phyloP scores from a whole-genome alignment of 2,113 vertebrate genomes.

The Xiphorhynchus elegans region DNA sequence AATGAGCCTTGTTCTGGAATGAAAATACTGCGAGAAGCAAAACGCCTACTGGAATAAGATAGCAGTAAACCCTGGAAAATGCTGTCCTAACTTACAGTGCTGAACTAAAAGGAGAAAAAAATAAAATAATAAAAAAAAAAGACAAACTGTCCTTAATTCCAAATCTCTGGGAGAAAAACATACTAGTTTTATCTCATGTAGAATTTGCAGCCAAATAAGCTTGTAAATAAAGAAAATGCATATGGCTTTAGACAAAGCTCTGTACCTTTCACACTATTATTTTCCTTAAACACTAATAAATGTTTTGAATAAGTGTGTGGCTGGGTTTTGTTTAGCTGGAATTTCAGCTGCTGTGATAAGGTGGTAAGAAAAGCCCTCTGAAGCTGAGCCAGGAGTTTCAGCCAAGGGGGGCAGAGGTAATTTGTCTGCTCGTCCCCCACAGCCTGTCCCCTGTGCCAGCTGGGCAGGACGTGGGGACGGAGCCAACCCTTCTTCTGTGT shows the following conservation, averaged over 20 bases:
- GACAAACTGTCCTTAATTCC: constrained; percentile 43
- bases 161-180: constrained; percentile 60
- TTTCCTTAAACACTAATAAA: constrained; percentile 72
- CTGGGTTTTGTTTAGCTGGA: neutral
- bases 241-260: constrained; percentile 53
- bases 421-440: neutral
- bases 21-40: constrained; percentile 24
- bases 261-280: constrained; percentile 61
- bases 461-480: accelerated
- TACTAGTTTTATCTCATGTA: constrained; percentile 46
- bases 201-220: constrained; percentile 45
- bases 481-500: neutral
- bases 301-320: constrained; percentile 54
- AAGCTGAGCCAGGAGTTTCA: constrained; percentile 14
- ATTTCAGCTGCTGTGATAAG: neutral
- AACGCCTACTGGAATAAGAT: constrained; percentile 55
- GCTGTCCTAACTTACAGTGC: constrained; percentile 38
- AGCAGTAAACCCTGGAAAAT: constrained; percentile 55
- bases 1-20: constrained; percentile 65
- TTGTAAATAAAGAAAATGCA: constrained; percentile 26
- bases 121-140: neutral
- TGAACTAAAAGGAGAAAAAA: constrained; percentile 8
- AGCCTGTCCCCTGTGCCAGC: neutral
- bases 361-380: neutral
- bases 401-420: neutral